Conservation (phyloP, 2,888 invertebrate genomes). For the Volucella inflata region DNA sequence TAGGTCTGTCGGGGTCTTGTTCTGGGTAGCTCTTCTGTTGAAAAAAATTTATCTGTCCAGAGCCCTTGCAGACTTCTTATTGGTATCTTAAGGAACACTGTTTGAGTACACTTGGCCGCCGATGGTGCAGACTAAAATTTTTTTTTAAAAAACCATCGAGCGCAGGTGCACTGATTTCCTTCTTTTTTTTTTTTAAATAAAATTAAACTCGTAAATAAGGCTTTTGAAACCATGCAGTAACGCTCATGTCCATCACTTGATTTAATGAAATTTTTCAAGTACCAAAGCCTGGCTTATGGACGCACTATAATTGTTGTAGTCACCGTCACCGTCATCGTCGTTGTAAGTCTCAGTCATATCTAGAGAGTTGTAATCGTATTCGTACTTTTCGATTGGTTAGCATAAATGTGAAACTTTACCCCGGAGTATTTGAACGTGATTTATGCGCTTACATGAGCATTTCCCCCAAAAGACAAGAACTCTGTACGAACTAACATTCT, state of each 20-base stretch:
- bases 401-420: slow-evolving; percentile 75
- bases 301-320: slow-evolving; percentile 31
- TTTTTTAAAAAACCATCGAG: too few relatives aligned
- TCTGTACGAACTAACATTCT: slow-evolving; percentile 66
- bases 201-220: not conserved
- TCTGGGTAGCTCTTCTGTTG: not conserved
- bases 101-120: too few relatives aligned
- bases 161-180: too few relatives aligned
- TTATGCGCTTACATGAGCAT: slow-evolving; percentile 72
- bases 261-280: slow-evolving; percentile 38
- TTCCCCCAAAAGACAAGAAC: slow-evolving; percentile 33
- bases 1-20: slow-evolving; percentile 6
- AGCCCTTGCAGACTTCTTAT: too few relatives aligned
- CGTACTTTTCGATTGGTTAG: slow-evolving; percentile 48
- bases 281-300: slow-evolving; percentile 1
- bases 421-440: slow-evolving; percentile 68
- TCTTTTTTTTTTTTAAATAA: not conserved
- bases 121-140: too few relatives aligned
- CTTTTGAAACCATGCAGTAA: not conserved
- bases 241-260: slow-evolving; percentile 4
- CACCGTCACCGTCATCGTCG: not conserved
- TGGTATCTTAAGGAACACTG: too few relatives aligned
- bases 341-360: too few relatives aligned
- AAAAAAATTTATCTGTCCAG: too few relatives aligned
- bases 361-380: not conserved